These are phyloP conservation scores for Ptyas mucosa DNA, from an alignment of 2,113 vertebrate genomes.

Conservation along the genomic window DNA sequence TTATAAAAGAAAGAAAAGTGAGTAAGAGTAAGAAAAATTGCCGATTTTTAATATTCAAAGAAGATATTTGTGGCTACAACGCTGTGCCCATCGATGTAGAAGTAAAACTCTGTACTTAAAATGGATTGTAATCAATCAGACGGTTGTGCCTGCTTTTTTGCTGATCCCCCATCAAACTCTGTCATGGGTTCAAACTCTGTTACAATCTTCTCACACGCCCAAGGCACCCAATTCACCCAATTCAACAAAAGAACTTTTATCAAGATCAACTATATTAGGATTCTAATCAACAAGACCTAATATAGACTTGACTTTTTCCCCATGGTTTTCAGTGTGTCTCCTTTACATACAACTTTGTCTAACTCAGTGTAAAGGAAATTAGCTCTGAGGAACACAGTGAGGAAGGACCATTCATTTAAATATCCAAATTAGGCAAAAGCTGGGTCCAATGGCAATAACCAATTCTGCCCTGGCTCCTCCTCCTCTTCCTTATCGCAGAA, in stretches of 20 bases:
- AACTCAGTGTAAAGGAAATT: not conserved
- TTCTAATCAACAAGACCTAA: not conserved
- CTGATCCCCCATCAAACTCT: not conserved
- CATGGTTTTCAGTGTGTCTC: not conserved
- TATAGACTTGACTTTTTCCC: not conserved
- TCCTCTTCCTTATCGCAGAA: not conserved
- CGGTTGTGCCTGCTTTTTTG: not conserved
- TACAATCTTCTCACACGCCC: not conserved
- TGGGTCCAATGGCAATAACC: not conserved
- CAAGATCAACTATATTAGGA: not conserved
- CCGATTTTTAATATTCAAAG: not conserved
- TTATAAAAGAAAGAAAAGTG: not conserved
- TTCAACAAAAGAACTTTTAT: not conserved
- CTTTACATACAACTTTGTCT: not conserved
- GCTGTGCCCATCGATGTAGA: not conserved
- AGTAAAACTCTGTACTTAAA: not conserved
- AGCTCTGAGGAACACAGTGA: not conserved
- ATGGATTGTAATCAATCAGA: not conserved
- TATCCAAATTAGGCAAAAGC: not conserved
- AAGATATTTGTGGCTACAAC: not conserved
- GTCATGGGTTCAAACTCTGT: not conserved
- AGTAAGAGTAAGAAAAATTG: not conserved
- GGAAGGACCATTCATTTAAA: not conserved
- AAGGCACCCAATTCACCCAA: not conserved
- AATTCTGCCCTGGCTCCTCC: not conserved